These are phyloP conservation scores for Gymnoscopelus microlampas DNA, from an alignment of 2,797 vertebrate genomes.

Conservation along the genomic window DNA sequence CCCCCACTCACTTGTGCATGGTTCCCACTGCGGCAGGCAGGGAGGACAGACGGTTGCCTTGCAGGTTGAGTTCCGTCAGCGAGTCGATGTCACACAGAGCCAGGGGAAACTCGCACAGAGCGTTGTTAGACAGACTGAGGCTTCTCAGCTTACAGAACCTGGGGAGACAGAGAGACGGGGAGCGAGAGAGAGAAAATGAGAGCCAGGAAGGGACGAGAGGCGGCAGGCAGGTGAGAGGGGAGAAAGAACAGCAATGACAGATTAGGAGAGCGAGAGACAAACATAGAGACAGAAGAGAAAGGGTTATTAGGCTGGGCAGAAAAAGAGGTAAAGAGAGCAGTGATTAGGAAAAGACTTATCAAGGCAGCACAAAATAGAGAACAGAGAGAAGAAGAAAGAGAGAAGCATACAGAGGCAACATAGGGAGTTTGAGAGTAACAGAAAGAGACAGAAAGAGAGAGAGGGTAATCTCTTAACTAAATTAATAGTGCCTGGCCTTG, in stretches of 20 bases:
- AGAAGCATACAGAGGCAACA: neutral
- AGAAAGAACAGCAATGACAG: neutral
- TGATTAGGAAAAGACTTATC: neutral
- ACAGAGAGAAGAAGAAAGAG: neutral
- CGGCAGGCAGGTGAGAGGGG: neutral
- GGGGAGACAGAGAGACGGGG: constrained; percentile 5
- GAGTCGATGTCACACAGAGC: constrained; percentile 90
- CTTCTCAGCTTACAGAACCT: constrained; percentile 96
- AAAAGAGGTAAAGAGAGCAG: neutral
- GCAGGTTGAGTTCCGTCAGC: constrained; percentile 92
- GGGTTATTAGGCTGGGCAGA: neutral
- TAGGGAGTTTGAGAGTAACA: neutral
- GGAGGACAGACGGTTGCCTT: constrained; percentile 87
- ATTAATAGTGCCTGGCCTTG: constrained; percentile 23
- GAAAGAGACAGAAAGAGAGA: constrained; percentile 15
- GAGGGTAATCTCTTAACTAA: constrained; percentile 24
- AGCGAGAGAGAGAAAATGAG: constrained; percentile 5
- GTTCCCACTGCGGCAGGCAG: constrained; percentile 85
- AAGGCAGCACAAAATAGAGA: neutral
- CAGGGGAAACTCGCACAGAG: constrained; percentile 90
- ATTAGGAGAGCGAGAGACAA: neutral
- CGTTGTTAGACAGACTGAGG: constrained; percentile 96
- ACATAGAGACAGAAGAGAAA: neutral
- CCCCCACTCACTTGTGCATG: constrained; percentile 89
- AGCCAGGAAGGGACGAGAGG: neutral